Base-by-base conservation (phyloP, 2,888 invertebrate species). In the Zhengitettix transpicula region DNA sequence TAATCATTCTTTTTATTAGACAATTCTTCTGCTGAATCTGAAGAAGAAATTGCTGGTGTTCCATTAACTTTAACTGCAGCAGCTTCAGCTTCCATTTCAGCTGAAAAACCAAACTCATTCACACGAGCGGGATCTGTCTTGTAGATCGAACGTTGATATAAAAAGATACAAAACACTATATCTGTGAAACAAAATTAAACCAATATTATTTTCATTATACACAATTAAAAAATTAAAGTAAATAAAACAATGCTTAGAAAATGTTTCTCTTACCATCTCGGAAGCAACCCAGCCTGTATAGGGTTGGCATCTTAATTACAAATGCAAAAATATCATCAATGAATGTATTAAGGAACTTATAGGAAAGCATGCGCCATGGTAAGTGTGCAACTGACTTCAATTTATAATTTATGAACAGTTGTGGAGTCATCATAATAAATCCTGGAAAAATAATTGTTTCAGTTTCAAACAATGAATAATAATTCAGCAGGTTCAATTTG, bases 391-490 rank as follows among this genome's bases (percentile, higher is more conserved):
- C 98, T 16, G 97, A 98, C 72, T 99, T 97, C 67, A 99, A 74
- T 75, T 99, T 99, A 76, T 99, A 99, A 77, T 99, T 99, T 67
- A 99, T 99, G 72, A 99, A 99, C 63, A 99, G 77, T 74, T 99
- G 99, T 9, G 99, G 99, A n/a, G 98, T 99, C 98, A 99, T 99
- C 92, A 98, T 95, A 61, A 99, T 99, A 73, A 99, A 99, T 63
- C 99, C 96, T 80, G 68, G 12, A 68, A 66, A 61, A 58, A 57
- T 56, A 55, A 58, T 52, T n/a, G 14, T 14, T 7, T 5, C 5
- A 7, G 2, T 28, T 28, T 7, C 7, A 28, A 28, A 28, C 28
- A 28, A 5, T 28, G 28, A 28, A 28, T 28, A 28, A 28, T 28
- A 28, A 28, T 28, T 28, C 7, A 28, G 28, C 28, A 28, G 28